Base-by-base conservation (phyloP, 2,888 invertebrate species). In the Kryphioiulus occultus region DNA sequence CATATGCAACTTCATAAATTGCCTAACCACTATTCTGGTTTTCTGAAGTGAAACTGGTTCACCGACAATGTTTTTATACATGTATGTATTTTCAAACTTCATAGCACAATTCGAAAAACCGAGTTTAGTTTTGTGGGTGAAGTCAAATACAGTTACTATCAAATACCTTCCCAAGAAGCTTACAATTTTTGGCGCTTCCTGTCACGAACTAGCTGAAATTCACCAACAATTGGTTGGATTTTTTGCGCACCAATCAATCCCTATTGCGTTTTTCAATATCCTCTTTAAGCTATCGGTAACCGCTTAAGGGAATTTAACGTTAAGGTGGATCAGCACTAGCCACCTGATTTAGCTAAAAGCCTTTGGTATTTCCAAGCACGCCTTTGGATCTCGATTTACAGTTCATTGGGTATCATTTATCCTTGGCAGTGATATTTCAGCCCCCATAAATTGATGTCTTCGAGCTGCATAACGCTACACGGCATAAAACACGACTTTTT, bases 331-430 rank as follows among this genome's bases (percentile, higher is more conserved):
- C 68, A 22, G 22, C 7, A 10, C 68, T 22, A n/a, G 68, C 26
- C 68, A 22, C 68, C 68, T 68, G 68, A 68, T 68, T 68, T 68
- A 22, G 68, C 68, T 68, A 68, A 68, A 68, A 68, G 68, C 68
- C 68, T 68, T 68, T 68, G 68, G 68, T 68, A 68, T 68, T 68
- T 68, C 68, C 22, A 26, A 68, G 68, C 68, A 68, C 68, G 68
- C 22, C 10, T 68, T 68, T 26, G 68, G 68, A 68, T 68, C 68
- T 68, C 68, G 68, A 68, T 68, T 68, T 68, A 68, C 68, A 68
- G 68, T 68, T 68, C 68, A 68, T 68, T 68, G 68, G 26, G 68
- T 68, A 22, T 68, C 68, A 68, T 68, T 68, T 68, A 68, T 68
- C 68, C 68, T 68, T 22, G 22, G 68, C 68, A 26, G 68, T 68